Evolutionary conservation across 2,113 vertebrate genomes (phyloP).

Genomic region (Oenanthe melanoleuca): DNA sequence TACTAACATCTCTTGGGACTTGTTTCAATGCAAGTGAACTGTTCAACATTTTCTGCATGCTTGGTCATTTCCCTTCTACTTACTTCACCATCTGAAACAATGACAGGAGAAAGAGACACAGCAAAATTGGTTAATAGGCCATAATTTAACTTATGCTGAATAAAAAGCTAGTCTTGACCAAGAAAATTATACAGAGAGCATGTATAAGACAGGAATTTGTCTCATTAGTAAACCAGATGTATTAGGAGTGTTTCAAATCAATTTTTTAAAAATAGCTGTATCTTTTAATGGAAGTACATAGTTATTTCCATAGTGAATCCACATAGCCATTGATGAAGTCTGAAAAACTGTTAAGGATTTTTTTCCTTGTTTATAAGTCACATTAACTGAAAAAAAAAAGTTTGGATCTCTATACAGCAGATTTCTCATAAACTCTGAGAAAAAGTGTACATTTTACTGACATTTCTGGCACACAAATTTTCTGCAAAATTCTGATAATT

Average conservation of each 20-base stretch:
- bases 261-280: neutral
- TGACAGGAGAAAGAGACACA: neutral
- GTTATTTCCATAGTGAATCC: neutral
- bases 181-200: neutral
- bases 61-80: neutral
- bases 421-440: neutral
- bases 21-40: neutral
- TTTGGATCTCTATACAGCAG: neutral
- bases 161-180: neutral
- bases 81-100: neutral
- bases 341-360: neutral
- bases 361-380: neutral
- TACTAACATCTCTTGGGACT: slow-evolving; percentile 18
- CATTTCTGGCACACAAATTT: neutral
- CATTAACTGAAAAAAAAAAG: no score
- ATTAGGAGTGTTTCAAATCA: neutral
- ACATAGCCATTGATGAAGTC: neutral
- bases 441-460: neutral
- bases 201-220: neutral
- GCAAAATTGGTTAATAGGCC: neutral
- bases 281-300: neutral
- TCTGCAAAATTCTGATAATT: neutral
- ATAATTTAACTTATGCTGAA: neutral
- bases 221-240: neutral
- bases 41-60: slow-evolving; percentile 16